Evolutionary conservation across 2,113 vertebrate species (phyloP).

Genomic region (Cryptomyrus ogoouensis): DNA sequence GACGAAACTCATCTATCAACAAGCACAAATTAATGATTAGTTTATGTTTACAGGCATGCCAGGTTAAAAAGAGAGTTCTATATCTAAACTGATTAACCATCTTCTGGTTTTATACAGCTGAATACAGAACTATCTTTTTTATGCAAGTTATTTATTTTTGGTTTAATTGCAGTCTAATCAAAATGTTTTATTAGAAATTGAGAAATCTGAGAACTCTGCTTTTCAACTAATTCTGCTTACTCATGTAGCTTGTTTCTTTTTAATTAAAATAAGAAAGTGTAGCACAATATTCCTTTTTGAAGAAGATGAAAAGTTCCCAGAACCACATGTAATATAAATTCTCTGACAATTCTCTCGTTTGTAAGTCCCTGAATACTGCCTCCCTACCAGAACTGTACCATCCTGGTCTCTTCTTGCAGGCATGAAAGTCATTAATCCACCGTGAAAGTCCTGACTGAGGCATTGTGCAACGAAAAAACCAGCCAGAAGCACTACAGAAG

Average conservation of each 20-base stretch:
- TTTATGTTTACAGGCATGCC: not conserved
- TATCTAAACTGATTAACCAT: not conserved
- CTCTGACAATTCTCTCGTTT: not conserved
- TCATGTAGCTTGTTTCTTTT: not conserved
- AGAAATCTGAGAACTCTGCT: not conserved
- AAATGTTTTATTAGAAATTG: not conserved
- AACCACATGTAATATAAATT: not conserved
- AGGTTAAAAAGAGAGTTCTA: not conserved
- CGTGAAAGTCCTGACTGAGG: not conserved
- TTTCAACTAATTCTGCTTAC: not conserved
- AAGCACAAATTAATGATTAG: not conserved
- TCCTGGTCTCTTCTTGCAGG: not conserved
- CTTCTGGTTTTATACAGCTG: not conserved
- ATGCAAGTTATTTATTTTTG: not conserved
- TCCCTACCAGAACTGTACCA: conserved; percentile 42
- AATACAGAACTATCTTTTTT: not conserved
- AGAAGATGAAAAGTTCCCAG: not conserved
- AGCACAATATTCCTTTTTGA: not conserved
- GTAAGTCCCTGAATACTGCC: not conserved
- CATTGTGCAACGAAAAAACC: not conserved
- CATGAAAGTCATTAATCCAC: conserved; percentile 1
- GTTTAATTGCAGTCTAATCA: not conserved
- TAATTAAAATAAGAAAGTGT: not conserved
- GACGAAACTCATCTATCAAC: conserved; percentile 42
- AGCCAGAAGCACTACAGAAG: not conserved